Base-by-base conservation (phyloP, 2,888 invertebrate species). In the Melolontha melolontha region DNA sequence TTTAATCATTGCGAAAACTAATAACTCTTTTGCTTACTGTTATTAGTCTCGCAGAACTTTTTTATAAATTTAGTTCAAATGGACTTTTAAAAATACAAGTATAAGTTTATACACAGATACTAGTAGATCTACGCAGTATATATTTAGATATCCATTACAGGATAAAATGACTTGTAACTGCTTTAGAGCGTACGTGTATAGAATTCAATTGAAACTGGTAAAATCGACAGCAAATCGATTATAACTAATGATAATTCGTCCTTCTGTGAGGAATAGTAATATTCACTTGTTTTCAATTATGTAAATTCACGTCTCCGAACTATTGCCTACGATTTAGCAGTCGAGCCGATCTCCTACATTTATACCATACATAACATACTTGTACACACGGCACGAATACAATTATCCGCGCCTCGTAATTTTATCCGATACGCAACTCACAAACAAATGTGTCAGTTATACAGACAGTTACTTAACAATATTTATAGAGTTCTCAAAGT, bases 371-470 rank as follows among this genome's bases (percentile, higher is more conserved):
- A 16, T n/a, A 16, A 47, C 8, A 44, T 10, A 44, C 16, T 44
- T 47, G 12, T 29, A 27, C 27, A 44, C 59, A 59, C 27, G 42
- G 59, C 59, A 59, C 59, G 59, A 59, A 59, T 59, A 59, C 44
- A 59, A 59, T 59, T 59, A 59, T 59, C 44, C 44, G 59, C 44
- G 44, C 42, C 59, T 59, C 59, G 40, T 59, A 59, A 59, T 22
- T 44, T 27, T 59, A 14, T 42, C 44, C 42, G 59, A 44, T 59
- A 59, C 59, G 44, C 59, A 59, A 59, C 59, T 59, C 59, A 59
- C 59, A 59, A 34, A 59, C 59, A 59, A 59, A 59, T 59, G 59
- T 59, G 59, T 59, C 59, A 59, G 59, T 44, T 59, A 59, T 59
- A 10, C 29, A 44, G 44, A 59, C 59, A 59, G 29, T 59, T 44